Evolutionary conservation across 2,113 vertebrate species (phyloP).

Genomic region (Barbus barbus): DNA sequence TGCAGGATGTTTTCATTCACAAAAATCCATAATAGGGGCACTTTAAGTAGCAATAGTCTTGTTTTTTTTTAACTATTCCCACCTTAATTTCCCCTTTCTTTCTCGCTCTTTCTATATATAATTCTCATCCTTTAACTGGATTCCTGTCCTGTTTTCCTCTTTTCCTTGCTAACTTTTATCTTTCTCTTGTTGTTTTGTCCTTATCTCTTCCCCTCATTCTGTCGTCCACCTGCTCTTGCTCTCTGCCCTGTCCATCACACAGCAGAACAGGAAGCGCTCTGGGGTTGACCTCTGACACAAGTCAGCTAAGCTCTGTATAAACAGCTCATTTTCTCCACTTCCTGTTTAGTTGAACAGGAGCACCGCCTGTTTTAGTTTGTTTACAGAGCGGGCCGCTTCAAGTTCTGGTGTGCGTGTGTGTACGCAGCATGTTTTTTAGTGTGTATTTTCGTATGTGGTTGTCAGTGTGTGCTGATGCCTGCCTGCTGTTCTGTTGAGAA

Average conservation of each 20-base stretch:
- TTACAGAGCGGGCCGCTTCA: conserved; percentile 65
- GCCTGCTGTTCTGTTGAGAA: conserved; percentile 7
- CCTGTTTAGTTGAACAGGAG: conserved; percentile 81
- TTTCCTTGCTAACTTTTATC: not conserved
- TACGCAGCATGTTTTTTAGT: conserved; percentile 9
- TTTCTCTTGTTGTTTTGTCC: not conserved
- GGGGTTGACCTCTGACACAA: conserved; percentile 71
- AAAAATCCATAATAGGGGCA: too few relatives aligned
- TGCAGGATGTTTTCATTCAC: too few relatives aligned
- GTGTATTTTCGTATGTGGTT: conserved; percentile 9
- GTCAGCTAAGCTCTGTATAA: conserved; percentile 73
- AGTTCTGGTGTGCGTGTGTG: conserved; percentile 33
- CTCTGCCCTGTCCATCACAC: conserved; percentile 49
- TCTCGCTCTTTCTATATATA: not conserved
- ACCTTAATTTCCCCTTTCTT: not conserved
- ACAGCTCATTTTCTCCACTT: conserved; percentile 81
- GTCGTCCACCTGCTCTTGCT: conserved; percentile 51
- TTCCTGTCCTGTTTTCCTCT: conserved; percentile 12
- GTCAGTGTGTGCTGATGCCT: not conserved
- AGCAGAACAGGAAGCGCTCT: conserved; percentile 77
- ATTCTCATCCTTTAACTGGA: not conserved
- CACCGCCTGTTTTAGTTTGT: conserved; percentile 77
- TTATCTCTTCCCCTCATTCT: conserved; percentile 45
- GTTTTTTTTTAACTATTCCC: not conserved
- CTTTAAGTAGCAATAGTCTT: too few relatives aligned